These are phyloP conservation scores for Rugalucina vietnamica DNA, from an alignment of 2,888 invertebrate genomes.

Conservation along the genomic window DNA sequence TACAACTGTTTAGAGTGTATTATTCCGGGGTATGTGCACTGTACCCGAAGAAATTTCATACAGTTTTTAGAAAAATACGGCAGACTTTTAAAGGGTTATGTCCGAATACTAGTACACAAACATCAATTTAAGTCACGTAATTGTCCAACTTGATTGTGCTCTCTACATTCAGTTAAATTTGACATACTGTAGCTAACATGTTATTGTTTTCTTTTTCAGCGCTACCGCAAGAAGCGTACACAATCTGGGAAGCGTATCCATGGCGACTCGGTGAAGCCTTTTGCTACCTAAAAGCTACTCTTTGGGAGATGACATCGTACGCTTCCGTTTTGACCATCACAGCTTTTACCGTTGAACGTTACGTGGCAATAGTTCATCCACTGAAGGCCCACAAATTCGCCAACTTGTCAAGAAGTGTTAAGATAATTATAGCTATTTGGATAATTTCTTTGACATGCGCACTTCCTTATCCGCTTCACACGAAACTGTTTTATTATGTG, in stretches of 20 bases:
- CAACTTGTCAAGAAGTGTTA: slow-evolving; percentile 90
- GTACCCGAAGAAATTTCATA: too few species aligned
- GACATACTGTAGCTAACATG: too few species aligned
- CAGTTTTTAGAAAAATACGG: too few species aligned
- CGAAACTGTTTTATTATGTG: slow-evolving; percentile 74
- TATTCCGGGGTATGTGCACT: too few species aligned
- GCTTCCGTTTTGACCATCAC: slow-evolving; percentile 96
- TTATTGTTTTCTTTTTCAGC: slow-evolving; percentile 79
- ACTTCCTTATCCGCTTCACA: slow-evolving; percentile 80
- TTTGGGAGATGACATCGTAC: slow-evolving; percentile 89
- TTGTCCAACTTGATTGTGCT: too few species aligned
- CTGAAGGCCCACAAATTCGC: slow-evolving; percentile 93
- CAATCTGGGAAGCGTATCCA: slow-evolving; percentile 85
- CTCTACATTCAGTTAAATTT: too few species aligned
- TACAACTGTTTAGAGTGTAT: too few species aligned
- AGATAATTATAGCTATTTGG: slow-evolving; percentile 95
- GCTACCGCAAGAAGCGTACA: slow-evolving; percentile 84
- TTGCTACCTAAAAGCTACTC: slow-evolving; percentile 84
- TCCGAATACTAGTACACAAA: too few species aligned
- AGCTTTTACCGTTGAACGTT: slow-evolving; percentile 94
- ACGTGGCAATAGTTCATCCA: slow-evolving; percentile 96
- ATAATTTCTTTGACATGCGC: slow-evolving; percentile 90
- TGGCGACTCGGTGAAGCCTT: slow-evolving; percentile 84
- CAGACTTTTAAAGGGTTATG: too few species aligned
- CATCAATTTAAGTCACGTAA: too few species aligned